These are phyloP conservation scores for Tragelaphus scriptus DNA, from an alignment of 2,113 vertebrate species.

Conservation along the genomic window DNA sequence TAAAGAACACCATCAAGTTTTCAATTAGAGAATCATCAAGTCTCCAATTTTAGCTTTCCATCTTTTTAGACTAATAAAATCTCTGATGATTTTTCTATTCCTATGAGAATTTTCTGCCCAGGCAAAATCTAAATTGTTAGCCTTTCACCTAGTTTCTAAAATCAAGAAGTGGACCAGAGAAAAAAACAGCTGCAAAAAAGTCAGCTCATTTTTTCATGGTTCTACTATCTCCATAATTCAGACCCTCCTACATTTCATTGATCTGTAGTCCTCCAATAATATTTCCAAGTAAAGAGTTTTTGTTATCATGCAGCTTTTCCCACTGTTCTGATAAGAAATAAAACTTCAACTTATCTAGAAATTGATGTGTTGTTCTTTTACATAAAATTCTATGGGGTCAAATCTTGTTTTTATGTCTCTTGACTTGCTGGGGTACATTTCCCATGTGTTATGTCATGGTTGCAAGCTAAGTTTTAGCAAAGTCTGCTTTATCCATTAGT, in stretches of 20 bases:
- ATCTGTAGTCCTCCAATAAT: neutral
- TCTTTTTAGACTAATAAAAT: neutral
- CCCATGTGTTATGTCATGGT: neutral
- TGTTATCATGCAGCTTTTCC: neutral
- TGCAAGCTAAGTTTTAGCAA: neutral
- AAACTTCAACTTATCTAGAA: neutral
- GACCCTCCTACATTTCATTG: neutral
- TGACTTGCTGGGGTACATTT: neutral
- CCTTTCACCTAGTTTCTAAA: neutral
- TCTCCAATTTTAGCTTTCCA: neutral
- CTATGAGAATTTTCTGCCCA: neutral
- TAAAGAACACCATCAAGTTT: neutral
- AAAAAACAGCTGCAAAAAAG: neutral
- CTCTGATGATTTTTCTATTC: neutral
- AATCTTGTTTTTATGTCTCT: neutral
- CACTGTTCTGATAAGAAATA: neutral
- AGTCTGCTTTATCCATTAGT: neutral
- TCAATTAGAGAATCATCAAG: neutral
- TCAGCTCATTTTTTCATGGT: neutral
- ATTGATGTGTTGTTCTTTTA: neutral
- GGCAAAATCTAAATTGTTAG: neutral
- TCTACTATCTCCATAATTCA: neutral
- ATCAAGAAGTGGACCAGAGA: neutral
- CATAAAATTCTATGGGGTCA: neutral
- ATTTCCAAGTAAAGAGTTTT: neutral